These are phyloP conservation scores for Habrosyne pyritoides DNA, from an alignment of 2,888 invertebrate species.

Conservation along the genomic window DNA sequence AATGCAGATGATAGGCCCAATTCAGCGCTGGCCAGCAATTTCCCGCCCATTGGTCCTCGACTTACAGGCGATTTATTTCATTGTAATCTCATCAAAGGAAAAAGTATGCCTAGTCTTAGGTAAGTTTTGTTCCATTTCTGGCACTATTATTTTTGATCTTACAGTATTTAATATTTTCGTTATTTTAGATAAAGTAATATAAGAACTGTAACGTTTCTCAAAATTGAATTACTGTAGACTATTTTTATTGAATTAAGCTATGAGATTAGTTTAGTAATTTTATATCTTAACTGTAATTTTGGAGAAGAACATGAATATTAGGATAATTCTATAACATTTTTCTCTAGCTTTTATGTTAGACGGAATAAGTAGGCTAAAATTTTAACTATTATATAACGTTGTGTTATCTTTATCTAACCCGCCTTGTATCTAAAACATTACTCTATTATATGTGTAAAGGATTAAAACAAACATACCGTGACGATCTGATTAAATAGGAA, in stretches of 20 bases:
- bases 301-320: background rate
- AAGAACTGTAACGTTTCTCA: background rate
- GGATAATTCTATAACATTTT: conserved; percentile 1
- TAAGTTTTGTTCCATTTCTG: conserved; percentile 65
- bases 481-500: background rate
- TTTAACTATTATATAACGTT: background rate
- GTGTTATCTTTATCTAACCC: background rate
- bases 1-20: conserved; percentile 90
- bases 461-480: background rate
- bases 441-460: background rate
- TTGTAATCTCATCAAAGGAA: conserved; percentile 93
- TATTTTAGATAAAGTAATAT: background rate
- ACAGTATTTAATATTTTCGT: background rate
- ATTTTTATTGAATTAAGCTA: background rate
- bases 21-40: conserved; percentile 87
- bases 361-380: conserved; percentile 6
- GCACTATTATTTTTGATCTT: conserved; percentile 15
- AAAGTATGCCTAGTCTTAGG: conserved; percentile 98
- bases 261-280: background rate
- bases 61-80: conserved; percentile 77
- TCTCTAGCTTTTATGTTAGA: conserved; percentile 12
- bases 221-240: background rate
- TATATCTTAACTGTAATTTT: conserved; percentile 8
- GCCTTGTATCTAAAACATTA: background rate
- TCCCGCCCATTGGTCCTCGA: conserved; percentile 82